Percentiles rank a stretch among this genome's conserved stretches.
These are phyloP conservation scores for Enteromius thamalakanensis DNA, from an alignment of 2,797 vertebrate species.

Conservation along the genomic window DNA sequence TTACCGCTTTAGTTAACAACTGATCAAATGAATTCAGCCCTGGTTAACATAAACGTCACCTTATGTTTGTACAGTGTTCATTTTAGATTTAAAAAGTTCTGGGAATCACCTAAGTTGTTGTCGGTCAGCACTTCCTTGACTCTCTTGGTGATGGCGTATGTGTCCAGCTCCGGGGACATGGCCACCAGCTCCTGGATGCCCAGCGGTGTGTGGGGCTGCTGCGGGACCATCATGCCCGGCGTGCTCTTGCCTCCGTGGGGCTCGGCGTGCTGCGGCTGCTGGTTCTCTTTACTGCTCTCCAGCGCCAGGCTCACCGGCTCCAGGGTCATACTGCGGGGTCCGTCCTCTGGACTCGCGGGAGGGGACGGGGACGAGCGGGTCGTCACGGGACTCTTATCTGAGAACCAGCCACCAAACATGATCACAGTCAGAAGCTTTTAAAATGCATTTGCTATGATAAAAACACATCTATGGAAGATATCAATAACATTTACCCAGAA, in stretches of 20 bases:
- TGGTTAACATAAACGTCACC: background rate
- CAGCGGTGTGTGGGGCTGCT: constrained; percentile 78
- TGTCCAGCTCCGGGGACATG: constrained; percentile 95
- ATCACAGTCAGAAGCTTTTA: background rate
- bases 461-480: background rate
- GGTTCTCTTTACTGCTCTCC: constrained; percentile 97
- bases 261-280: constrained; percentile 82
- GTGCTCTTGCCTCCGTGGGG: constrained; percentile 75
- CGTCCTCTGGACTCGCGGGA: constrained; percentile 85
- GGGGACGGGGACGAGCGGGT: constrained; percentile 88
- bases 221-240: constrained; percentile 70
- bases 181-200: constrained; percentile 98
- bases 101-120: constrained; percentile 91
- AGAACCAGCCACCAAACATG: constrained; percentile 11
- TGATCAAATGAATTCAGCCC: background rate
- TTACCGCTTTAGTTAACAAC: background rate
- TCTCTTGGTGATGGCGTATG: constrained; percentile 95
- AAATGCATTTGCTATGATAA: too few relatives aligned
- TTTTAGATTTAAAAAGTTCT: background rate
- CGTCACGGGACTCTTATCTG: constrained; percentile 85
- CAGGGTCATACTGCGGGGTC: constrained; percentile 81
- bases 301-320: constrained; percentile 85
- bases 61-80: background rate
- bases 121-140: constrained; percentile 98
- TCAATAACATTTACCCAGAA: too few relatives aligned